Base-by-base conservation (phyloP, 2,888 invertebrate species). In the Onchidella celtica region DNA sequence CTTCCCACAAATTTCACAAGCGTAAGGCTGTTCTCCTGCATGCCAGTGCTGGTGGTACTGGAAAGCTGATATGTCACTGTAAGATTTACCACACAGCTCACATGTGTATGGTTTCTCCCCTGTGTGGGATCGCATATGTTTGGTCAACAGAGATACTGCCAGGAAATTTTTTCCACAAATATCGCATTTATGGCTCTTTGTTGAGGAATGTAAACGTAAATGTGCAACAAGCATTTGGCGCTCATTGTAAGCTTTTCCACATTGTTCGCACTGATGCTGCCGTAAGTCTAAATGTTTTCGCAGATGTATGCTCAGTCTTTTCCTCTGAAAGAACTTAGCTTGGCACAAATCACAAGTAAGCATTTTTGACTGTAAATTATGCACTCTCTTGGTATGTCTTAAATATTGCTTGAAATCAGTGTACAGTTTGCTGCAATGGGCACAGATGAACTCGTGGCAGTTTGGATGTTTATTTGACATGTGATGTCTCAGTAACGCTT, bases 81-180 rank as follows among this genome's bases (percentile, higher is more conserved):
- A 72, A 47, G 55, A 24, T 29, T 55, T 72, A 14, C 72, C 72
- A 29, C 72, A 72, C 14, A 72, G 29, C 27, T 72, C 57, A 32
- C 72, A 72, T 4, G 57, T 47, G 32, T 40, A 55, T 14, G 24
- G 24, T n/a, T 72, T 72, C 57, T 72, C 72, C 27, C 72, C 72
- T 9, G 72, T 29, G 29, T 72, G 72, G 21, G 72, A 34, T 9
- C 72, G 40, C 55, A 72, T 72, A n/a, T 75, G 75, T 65, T 63
- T 75, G 32, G 29, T 75, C 29, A 75, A 65, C 32, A 55, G 47
- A 1, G 75, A 63, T 27, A 47, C 17, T 9, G 38, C 29, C 11
- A 38, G 63, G 29, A 75, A 75, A 38, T 14, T 29, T 65, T 75
- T 65, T 0, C 75, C 75, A 29, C 75, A 75, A 24, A 63, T 40